These are phyloP conservation scores for Heliconius aoede DNA, from an alignment of 2,888 invertebrate genomes.

Conservation along the genomic window DNA sequence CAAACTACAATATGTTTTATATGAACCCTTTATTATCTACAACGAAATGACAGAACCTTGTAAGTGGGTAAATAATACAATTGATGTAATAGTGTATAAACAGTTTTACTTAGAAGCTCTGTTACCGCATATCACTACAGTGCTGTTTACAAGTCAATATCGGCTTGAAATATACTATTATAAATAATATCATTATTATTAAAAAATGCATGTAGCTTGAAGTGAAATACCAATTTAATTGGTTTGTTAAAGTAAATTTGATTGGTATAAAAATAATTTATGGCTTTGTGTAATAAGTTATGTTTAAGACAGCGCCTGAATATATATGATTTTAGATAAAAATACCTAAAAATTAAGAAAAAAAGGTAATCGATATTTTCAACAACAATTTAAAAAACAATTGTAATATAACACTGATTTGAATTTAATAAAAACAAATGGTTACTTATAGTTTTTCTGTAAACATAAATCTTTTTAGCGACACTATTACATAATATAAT, in stretches of 20 bases:
- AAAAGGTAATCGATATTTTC: too few relatives aligned
- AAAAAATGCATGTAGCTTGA: not conserved
- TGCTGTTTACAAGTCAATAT: slow-evolving; percentile 77
- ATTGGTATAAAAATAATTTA: not conserved
- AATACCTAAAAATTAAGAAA: too few relatives aligned
- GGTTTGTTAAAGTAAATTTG: not conserved
- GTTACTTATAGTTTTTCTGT: not conserved
- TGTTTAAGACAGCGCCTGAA: too few relatives aligned
- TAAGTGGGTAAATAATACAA: slow-evolving; percentile 66
- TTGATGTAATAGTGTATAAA: slow-evolving; percentile 76
- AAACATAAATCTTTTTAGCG: not conserved
- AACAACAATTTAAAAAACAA: too few relatives aligned
- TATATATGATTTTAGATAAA: too few relatives aligned
- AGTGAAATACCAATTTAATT: not conserved
- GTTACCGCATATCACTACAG: slow-evolving; percentile 82
- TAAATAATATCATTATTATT: not conserved
- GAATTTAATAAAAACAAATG: too few relatives aligned
- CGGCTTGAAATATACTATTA: slow-evolving; percentile 61
- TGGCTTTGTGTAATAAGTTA: not conserved
- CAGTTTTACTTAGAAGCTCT: slow-evolving; percentile 79
- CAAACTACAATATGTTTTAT: slow-evolving; percentile 53
- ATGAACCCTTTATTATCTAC: slow-evolving; percentile 81
- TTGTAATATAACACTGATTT: too few relatives aligned
- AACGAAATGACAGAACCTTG: slow-evolving; percentile 72
- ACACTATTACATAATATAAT: not conserved